Conservation (phyloP, 2,113 vertebrate species). For the Pogona vitticeps region DNA sequence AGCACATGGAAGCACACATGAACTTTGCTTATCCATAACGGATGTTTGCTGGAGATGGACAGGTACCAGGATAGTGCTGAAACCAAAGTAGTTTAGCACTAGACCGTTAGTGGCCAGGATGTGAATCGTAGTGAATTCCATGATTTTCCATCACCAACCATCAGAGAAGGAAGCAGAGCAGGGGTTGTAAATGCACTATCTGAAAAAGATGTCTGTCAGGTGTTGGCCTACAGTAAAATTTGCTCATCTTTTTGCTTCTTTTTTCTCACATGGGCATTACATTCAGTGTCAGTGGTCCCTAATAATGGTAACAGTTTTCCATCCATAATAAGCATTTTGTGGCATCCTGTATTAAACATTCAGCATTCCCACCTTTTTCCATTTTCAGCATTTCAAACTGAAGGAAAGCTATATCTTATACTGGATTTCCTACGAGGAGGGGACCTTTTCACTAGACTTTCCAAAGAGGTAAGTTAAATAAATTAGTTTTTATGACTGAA, state of each 20-base stretch:
- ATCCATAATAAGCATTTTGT: neutral
- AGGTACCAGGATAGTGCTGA: no score
- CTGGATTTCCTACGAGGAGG: constrained; percentile 95
- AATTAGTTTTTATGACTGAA: neutral
- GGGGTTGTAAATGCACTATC: no score
- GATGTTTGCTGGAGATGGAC: no score
- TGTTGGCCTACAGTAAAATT: neutral
- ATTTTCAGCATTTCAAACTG: constrained; percentile 92
- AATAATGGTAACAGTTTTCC: neutral
- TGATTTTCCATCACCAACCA: no score
- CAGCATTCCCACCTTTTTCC: constrained; percentile 51
- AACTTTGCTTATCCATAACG: no score
- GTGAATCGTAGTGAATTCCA: no score
- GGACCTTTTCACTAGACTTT: constrained; percentile 95
- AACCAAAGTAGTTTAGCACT: no score
- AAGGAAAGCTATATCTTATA: constrained; percentile 96
- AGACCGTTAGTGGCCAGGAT: no score
- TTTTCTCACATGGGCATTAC: neutral
- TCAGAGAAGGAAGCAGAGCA: no score
- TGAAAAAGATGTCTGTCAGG: no score
- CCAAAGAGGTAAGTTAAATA: constrained; percentile 87
- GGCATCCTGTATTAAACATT: constrained; percentile 8
- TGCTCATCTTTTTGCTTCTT: neutral
- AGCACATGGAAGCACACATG: no score
- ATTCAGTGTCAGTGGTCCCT: neutral